Conservation (phyloP, 2,113 vertebrate genomes). For the Paratilapia polleni region DNA sequence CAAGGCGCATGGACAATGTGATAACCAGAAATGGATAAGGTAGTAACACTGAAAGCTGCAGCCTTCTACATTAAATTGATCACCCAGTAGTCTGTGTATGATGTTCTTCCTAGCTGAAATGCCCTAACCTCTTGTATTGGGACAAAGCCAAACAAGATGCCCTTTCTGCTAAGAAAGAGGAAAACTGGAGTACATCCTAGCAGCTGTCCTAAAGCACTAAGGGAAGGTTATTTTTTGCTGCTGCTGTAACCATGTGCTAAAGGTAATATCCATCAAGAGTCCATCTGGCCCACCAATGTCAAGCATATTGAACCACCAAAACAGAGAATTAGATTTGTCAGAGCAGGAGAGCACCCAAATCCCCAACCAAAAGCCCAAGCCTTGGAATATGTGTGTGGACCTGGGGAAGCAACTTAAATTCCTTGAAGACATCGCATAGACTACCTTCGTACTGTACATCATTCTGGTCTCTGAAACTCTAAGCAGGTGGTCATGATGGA, state of each 20-base stretch:
- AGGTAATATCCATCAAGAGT: slow-evolving; percentile 13
- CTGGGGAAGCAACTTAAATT: neutral
- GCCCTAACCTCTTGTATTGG: neutral
- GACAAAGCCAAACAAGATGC: neutral
- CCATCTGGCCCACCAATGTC: neutral
- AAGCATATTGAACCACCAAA: neutral
- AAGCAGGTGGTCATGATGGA: neutral
- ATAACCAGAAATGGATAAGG: neutral
- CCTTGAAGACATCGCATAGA: neutral
- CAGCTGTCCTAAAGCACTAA: neutral
- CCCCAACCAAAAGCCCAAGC: neutral
- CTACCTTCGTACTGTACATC: neutral
- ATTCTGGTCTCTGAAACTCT: neutral
- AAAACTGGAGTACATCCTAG: neutral
- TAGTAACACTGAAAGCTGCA: neutral
- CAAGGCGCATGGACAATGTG: too few species aligned
- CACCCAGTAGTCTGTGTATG: neutral
- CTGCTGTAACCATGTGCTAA: neutral
- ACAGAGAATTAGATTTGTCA: neutral
- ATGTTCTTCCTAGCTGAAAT: neutral
- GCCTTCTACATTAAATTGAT: neutral
- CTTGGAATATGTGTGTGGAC: neutral
- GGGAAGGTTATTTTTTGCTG: neutral
- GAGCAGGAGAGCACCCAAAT: neutral
- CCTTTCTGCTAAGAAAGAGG: neutral